Evolutionary conservation across 2,888 invertebrate genomes (phyloP).

Genomic region (Pammene aurita): DNA sequence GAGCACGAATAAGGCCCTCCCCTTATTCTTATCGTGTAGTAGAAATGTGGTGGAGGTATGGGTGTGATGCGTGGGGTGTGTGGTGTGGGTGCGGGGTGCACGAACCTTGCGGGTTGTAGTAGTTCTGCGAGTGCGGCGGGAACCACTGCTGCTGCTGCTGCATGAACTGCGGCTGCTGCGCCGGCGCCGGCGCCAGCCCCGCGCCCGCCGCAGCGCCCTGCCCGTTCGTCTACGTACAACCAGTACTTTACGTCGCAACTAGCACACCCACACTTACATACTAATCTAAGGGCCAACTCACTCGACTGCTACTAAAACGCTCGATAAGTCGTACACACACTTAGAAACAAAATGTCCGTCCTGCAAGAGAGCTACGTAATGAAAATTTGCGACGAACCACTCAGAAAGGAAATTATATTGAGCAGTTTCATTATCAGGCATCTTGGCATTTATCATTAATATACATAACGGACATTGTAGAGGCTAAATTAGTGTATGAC

Average conservation of each 20-base stretch:
- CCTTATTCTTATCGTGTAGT: too few relatives aligned
- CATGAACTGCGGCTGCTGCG: conserved; percentile 79
- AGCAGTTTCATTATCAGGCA: too few relatives aligned
- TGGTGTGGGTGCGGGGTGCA: too few relatives aligned
- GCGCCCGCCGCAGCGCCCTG: conserved; percentile 67
- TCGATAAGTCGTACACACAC: conserved; percentile 5
- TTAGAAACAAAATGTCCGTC: conserved; percentile 8
- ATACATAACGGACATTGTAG: not conserved
- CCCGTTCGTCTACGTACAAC: conserved; percentile 60
- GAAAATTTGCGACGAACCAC: not conserved
- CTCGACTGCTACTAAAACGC: conserved; percentile 26
- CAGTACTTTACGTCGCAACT: conserved; percentile 27
- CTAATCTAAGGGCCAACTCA: conserved; percentile 23
- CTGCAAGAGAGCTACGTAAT: not conserved
- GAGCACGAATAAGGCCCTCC: too few relatives aligned
- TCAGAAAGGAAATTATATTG: too few relatives aligned
- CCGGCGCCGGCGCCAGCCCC: conserved; percentile 73
- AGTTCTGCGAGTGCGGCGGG: conserved; percentile 77
- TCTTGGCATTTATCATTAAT: too few relatives aligned
- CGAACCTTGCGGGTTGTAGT: conserved; percentile 74
- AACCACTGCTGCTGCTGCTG: conserved; percentile 85
- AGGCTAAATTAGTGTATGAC: conserved; percentile 20
- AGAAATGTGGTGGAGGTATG: too few relatives aligned
- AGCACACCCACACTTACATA: conserved; percentile 14
- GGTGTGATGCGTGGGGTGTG: too few relatives aligned